phyloP scores from a whole-genome alignment of 2,113 vertebrate genomes.

The Acrocephalus arundinaceus region DNA sequence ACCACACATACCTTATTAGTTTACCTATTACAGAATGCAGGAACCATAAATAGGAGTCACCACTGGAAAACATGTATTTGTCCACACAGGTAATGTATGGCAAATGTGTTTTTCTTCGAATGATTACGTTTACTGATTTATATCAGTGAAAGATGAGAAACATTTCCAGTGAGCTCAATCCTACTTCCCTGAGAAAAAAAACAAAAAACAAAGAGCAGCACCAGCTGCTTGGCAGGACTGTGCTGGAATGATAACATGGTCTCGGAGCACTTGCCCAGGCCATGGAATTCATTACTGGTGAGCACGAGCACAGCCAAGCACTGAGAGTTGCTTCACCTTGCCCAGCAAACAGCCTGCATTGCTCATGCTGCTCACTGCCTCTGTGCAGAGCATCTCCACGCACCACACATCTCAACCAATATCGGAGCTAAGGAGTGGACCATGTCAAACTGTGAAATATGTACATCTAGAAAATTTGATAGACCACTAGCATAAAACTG shows the following conservation, averaged over 20 bases:
- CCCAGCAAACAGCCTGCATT: background rate
- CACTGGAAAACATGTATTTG: background rate
- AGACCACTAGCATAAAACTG: background rate
- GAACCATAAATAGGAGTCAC: background rate
- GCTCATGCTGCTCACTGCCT: background rate
- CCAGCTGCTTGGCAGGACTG: constrained; percentile 48
- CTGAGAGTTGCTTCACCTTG: background rate
- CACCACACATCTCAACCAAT: background rate
- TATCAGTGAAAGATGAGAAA: background rate
- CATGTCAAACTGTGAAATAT: background rate
- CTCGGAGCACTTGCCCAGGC: background rate
- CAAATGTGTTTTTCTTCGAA: background rate
- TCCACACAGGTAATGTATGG: background rate
- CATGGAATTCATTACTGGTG: background rate
- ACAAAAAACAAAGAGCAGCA: background rate
- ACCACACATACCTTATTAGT: background rate
- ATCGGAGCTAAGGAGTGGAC: background rate
- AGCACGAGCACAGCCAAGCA: background rate
- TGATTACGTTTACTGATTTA: background rate
- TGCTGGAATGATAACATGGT: background rate
- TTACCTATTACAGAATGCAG: background rate
- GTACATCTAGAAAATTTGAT: background rate
- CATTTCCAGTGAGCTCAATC: constrained; percentile 3
- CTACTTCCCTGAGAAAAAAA: background rate
- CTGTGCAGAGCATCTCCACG: background rate